Evolutionary conservation across 2,113 vertebrate genomes (phyloP).

Genomic region (Scomber japonicus): DNA sequence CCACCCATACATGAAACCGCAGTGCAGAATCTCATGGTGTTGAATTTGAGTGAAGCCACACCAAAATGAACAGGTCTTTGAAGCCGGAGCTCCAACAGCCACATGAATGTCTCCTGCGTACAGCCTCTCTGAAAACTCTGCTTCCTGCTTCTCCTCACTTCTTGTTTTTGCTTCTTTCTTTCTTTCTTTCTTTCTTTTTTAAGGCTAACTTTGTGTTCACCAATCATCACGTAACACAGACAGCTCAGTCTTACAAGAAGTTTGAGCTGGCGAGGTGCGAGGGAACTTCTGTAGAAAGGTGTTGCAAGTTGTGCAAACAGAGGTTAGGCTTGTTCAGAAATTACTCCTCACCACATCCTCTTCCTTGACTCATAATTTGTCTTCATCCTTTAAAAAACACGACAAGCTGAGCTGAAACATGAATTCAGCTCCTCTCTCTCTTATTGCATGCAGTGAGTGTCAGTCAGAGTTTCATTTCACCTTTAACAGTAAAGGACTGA

Average conservation of each 20-base stretch:
- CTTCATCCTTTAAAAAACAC: constrained; percentile 53
- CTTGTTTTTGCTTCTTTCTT: neutral
- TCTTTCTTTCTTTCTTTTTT: too few species aligned
- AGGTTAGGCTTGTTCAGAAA: constrained; percentile 54
- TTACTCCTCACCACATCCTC: constrained; percentile 77
- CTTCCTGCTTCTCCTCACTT: constrained; percentile 49
- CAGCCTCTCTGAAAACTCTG: neutral
- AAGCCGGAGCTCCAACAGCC: constrained; percentile 43
- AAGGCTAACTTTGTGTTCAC: neutral
- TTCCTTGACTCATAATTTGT: constrained; percentile 51
- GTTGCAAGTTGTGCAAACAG: constrained; percentile 58
- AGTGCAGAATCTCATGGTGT: constrained; percentile 47
- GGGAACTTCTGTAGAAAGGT: constrained; percentile 52
- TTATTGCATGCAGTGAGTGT: too few species aligned
- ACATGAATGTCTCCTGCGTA: constrained; percentile 57
- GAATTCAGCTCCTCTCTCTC: too few species aligned
- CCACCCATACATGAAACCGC: constrained; percentile 46
- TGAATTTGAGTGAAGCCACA: constrained; percentile 66
- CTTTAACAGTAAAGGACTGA: too few species aligned
- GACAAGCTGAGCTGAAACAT: neutral
- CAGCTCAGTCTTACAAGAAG: neutral
- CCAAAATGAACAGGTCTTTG: constrained; percentile 55
- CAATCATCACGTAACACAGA: too few species aligned
- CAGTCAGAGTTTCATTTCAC: too few species aligned
- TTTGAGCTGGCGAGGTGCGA: too few species aligned